Base-by-base conservation (phyloP, 2,888 invertebrate genomes). In the Rugalucina vietnamica region DNA sequence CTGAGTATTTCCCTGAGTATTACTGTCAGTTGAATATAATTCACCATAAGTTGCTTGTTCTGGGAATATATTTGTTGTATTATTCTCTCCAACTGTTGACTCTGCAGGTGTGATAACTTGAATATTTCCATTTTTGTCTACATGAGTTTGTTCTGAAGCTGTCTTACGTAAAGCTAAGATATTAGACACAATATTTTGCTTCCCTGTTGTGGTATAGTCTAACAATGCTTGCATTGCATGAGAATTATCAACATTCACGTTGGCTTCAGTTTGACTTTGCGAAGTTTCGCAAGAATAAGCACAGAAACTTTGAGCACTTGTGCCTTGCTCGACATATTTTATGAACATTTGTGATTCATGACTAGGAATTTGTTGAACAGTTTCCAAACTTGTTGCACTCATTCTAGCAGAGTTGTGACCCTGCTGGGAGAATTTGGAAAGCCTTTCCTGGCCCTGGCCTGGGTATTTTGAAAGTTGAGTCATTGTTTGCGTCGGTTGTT, bases 381-480 rank as follows among this genome's bases (percentile, higher is more conserved):
- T 21, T 29, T 65, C 65, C 65, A 65, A 65, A 32, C 65, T 65
- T 21, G 65, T 34, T 65, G 65, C 65, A 65, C 65, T 65, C 34
- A 24, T 34, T 34, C 34, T 32, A 34, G 65, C 65, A 65, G 32
- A 12, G 34, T 34, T 34, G 21, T 29, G 21, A 34, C 29, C 29
- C 34, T 65, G 65, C 57, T 57, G 57, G 3, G 65, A 65, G 34
- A 34, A 65, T 65, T 65, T 29, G 34, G 65, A 65, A 65, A 29
- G 65, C 8, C 21, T 65, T 29, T 65, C 65, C 12, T 65, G 65
- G 65, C 65, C 65, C 65, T 65, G 65, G 8, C 21, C 65, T 34
- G 65, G 32, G 65, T 65, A 65, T 65, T 65, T 65, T 65, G 65
- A 65, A 65, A 65, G 65, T 65, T 65, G 65, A 65, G 65, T 65